Evolutionary conservation across 2,113 vertebrate genomes (phyloP), one percentile per base, ranked within the genome.

Genomic region (Chinchilla lanigera): DNA sequence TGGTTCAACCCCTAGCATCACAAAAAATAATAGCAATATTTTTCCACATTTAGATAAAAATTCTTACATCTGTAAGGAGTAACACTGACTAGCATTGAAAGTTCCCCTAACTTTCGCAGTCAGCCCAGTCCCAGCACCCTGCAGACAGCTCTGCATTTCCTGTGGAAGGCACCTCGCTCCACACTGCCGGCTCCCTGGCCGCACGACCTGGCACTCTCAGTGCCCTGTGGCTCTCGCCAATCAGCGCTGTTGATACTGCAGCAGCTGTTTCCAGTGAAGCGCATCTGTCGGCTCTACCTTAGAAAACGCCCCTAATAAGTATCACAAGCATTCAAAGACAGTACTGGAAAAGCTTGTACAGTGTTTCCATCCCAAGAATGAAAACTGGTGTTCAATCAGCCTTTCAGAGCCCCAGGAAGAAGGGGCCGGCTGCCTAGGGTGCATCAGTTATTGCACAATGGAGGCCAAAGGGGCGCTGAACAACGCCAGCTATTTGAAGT

Each of bases 401-500:
- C n/a, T 54, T 41, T 73, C 13, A 17, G 86, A 58, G 82, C 71
- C 88, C 52, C 3, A 4, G 24, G 1, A 84, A 26, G 58, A 3
- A 26, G 71, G 33, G 33, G 41, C 28, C 50, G 16, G 67, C 30
- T 16, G 44, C 80, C 13, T 28, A 33, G 20, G 0, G 30, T 61
- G 73, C 52, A 14, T n/a, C 38, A 26, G 12, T 26, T 52, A 61
- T 0, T 86, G 69, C 35, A 94, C 5, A 52, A 47, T 22, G 8
- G n/a, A 88, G 33, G 83, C 38, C 54, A 44, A 11, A 4, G 4
- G 7, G 38, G 83, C 16, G 17, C 26, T 69, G 10, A 86, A 77
- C 61, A 96, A 88, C 28, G 84, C 50, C 67, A 78, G 65, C 93
- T 92, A 82, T 92, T 54, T 90, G 47, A 83, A 95, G 85, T 50